Percentiles rank a stretch among this genome's conserved stretches.
Conservation (phyloP, 2,113 vertebrate genomes). For the Azemiops feae region DNA sequence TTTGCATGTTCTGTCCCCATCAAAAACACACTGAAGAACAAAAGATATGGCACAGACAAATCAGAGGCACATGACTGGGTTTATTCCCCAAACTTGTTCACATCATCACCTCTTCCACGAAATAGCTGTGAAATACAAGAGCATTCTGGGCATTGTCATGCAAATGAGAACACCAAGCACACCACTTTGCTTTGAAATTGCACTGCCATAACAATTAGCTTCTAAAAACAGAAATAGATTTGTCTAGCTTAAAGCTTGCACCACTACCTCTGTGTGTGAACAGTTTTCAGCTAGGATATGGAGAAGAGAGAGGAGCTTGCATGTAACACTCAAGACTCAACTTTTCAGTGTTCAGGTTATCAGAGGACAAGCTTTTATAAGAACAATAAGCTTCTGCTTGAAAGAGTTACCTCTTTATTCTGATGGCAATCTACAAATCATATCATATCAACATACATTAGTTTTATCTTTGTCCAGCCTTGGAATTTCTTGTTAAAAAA, state of each 20-base stretch:
- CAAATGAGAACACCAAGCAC: constrained; percentile 59
- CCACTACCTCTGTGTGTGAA: constrained; percentile 42
- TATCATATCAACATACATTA: neutral
- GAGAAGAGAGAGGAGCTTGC: constrained; percentile 33
- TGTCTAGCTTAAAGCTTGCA: constrained; percentile 46
- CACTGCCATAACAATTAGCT: constrained; percentile 56
- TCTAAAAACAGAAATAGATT: constrained; percentile 57
- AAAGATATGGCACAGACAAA: constrained; percentile 16
- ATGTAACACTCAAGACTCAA: constrained; percentile 36
- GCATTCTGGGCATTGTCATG: constrained; percentile 65
- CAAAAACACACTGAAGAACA: neutral
- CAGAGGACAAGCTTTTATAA: constrained; percentile 7
- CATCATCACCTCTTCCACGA: constrained; percentile 49
- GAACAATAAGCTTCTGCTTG: constrained; percentile 28
- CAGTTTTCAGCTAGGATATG: constrained; percentile 38
- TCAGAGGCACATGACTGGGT: constrained; percentile 30
- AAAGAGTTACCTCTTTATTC: constrained; percentile 9
- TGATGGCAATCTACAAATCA: neutral
- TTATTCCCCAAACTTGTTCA: constrained; percentile 54
- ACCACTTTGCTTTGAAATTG: constrained; percentile 64
- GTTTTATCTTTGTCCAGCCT: neutral
- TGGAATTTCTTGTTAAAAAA: neutral
- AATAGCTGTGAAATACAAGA: constrained; percentile 59
- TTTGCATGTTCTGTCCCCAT: neutral
- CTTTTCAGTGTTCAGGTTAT: constrained; percentile 38